These are phyloP conservation scores for Taeniopygia guttata DNA, from an alignment of 2,797 vertebrate species.

Conservation along the genomic window DNA sequence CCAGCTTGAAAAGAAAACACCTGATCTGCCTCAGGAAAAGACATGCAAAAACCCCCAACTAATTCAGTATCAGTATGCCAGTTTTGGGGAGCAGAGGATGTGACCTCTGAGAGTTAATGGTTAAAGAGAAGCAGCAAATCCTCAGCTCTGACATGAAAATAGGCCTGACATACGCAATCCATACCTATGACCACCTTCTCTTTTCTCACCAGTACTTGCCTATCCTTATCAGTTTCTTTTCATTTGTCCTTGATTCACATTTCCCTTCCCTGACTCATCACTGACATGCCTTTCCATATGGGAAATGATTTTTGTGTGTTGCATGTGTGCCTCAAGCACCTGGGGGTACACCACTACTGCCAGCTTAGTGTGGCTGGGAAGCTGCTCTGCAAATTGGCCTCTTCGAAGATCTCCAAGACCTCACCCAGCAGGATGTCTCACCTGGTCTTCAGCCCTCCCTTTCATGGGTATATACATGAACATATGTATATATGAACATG, in stretches of 20 bases:
- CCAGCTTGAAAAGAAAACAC: background rate
- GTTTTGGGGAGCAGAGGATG: background rate
- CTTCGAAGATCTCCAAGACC: background rate
- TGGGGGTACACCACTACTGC: background rate
- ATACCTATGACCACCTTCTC: background rate
- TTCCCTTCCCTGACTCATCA: background rate
- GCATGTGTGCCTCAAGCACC: background rate
- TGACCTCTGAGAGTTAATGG: background rate
- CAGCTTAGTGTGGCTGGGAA: background rate
- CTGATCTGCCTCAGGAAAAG: background rate
- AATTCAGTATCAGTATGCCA: background rate
- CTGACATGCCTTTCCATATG: background rate
- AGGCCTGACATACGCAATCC: background rate
- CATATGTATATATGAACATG: too few relatives aligned
- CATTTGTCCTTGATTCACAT: background rate
- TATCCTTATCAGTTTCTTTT: background rate
- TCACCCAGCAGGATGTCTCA: background rate
- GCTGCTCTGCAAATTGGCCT: background rate
- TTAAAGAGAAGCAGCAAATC: background rate
- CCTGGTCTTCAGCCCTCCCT: background rate
- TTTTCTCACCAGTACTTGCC: background rate
- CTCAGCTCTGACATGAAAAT: background rate
- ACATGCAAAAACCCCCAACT: background rate
- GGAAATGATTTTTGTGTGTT: background rate
- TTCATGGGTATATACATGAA: too few relatives aligned